These are phyloP conservation scores for Montipora sp. DNA, from an alignment of 64 coral and sea anemone genomes.

Conservation along the genomic window DNA sequence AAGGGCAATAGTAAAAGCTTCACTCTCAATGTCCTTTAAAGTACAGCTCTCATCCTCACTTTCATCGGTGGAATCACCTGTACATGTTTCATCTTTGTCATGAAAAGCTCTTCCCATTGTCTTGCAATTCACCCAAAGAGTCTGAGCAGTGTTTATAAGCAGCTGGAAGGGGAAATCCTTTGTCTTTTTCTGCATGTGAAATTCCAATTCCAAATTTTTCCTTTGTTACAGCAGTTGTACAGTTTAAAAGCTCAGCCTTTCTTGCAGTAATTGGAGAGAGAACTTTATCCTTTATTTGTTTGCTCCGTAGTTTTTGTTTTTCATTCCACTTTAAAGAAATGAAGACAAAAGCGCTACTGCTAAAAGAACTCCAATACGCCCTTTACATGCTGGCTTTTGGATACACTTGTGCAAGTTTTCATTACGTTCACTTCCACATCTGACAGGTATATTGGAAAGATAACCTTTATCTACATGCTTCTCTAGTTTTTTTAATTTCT, in stretches of 20 bases:
- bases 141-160: slow-evolving; percentile 12
- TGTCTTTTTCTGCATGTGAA: not conserved
- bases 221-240: not conserved
- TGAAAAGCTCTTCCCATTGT: slow-evolving; percentile 53
- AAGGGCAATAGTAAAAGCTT: slow-evolving; percentile 25
- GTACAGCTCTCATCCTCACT: not conserved
- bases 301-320: slow-evolving; percentile 22
- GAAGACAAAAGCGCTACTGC: slow-evolving; percentile 45
- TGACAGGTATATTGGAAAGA: slow-evolving; percentile 53
- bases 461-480: slow-evolving; percentile 50
- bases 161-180: not conserved
- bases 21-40: not conserved
- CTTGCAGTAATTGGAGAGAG: slow-evolving; percentile 17
- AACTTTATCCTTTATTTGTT: not conserved
- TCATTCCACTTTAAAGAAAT: slow-evolving; percentile 71
- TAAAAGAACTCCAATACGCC: slow-evolving; percentile 42
- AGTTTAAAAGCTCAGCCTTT: slow-evolving; percentile 22
- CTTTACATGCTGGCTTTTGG: slow-evolving; percentile 25
- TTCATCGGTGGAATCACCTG: not conserved
- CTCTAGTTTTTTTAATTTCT: slow-evolving; percentile 60
- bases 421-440: slow-evolving; percentile 60
- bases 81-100: not conserved
- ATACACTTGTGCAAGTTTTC: slow-evolving; percentile 65
- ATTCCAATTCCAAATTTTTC: slow-evolving; percentile 40
- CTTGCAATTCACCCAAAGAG: slow-evolving; percentile 38